Conservation (phyloP, 2,113 vertebrate species). For the Hippopotamus amphibius region DNA sequence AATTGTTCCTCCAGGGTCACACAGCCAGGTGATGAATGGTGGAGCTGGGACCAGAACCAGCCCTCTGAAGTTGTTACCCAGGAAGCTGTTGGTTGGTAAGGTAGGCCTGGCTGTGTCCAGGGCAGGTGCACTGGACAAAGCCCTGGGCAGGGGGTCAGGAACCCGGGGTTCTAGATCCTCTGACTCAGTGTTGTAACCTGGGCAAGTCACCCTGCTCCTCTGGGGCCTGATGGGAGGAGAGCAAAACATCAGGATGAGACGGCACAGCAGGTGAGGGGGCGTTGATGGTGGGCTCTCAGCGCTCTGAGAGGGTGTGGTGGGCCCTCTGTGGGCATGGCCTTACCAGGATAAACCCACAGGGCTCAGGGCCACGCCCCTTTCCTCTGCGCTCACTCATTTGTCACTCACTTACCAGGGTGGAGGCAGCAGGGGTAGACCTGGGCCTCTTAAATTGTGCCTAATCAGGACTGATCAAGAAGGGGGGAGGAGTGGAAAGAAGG, state of each 20-base stretch:
- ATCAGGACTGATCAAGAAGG: not conserved
- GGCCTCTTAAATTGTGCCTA: not conserved
- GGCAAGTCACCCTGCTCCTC: not conserved
- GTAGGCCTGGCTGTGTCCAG: not conserved
- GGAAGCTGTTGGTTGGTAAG: not conserved
- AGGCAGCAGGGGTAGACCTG: not conserved
- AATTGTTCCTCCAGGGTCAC: not conserved
- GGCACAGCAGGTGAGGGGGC: not conserved
- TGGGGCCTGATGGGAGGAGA: not conserved
- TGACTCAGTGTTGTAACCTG: not conserved
- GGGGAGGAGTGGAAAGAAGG: not conserved
- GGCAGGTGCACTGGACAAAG: not conserved
- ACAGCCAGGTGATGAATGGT: not conserved
- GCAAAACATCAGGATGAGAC: not conserved
- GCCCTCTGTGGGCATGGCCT: not conserved
- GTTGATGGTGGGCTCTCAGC: not conserved
- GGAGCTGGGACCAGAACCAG: not conserved
- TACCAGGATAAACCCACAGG: no score
- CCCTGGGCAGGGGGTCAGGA: not conserved
- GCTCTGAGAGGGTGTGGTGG: not conserved
- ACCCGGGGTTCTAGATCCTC: not conserved
- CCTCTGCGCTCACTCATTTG: not conserved
- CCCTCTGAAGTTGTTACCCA: not conserved
- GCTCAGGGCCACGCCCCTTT: not conserved
- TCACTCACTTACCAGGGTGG: constrained; percentile 32